Conservation (phyloP, 2,113 vertebrate species). For the Psettodes erumei region DNA sequence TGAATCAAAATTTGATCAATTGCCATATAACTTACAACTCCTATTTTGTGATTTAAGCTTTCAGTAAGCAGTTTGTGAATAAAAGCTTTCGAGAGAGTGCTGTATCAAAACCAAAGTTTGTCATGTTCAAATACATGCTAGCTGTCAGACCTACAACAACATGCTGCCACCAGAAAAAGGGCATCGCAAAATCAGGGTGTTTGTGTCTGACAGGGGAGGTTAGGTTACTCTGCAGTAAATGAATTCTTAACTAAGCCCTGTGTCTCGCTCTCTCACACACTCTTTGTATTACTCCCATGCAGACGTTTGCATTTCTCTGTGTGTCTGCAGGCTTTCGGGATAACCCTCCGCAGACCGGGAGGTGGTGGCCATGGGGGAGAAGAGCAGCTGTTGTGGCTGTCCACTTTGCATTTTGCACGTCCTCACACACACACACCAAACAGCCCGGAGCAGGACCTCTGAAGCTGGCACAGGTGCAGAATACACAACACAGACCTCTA, state of each 20-base stretch:
- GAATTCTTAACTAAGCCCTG: constrained; percentile 30
- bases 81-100: too few relatives aligned
- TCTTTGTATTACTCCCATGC: neutral
- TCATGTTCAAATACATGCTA: constrained; percentile 1
- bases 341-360: neutral
- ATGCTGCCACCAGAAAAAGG: neutral
- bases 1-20: too few relatives aligned
- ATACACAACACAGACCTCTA: constrained; percentile 43
- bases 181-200: neutral
- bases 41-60: too few relatives aligned
- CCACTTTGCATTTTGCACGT: constrained; percentile 50
- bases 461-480: constrained; percentile 53
- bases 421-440: constrained; percentile 53
- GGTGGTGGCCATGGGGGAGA: constrained; percentile 31
- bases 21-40: too few relatives aligned
- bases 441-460: constrained; percentile 23
- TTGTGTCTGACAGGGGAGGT: constrained; percentile 14
- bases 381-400: constrained; percentile 63
- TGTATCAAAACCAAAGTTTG: neutral
- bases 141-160: constrained; percentile 2
- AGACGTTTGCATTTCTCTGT: constrained; percentile 1
- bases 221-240: constrained; percentile 19
- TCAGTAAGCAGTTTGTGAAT: too few relatives aligned
- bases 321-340: constrained; percentile 1
- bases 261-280: constrained; percentile 21